Conservation (phyloP, 2,888 invertebrate genomes). For the Laothoe populi region DNA sequence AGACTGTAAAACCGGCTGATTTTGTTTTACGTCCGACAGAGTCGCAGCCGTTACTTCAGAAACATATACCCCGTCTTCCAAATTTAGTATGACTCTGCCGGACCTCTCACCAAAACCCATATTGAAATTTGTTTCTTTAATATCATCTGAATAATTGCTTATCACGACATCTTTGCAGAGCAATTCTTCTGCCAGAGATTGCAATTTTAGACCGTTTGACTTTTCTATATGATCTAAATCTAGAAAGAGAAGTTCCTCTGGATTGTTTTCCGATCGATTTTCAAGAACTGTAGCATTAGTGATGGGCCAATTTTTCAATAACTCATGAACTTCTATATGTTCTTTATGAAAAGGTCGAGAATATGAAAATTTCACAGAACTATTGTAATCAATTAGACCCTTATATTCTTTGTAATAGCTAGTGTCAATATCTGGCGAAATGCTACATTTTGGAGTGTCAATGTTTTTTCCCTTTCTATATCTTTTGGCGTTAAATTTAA, state of each 20-base stretch:
- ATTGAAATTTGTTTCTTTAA: conserved; percentile 72
- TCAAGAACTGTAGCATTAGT: conserved; percentile 24
- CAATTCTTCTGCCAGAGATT: conserved; percentile 70
- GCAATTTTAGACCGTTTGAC: conserved; percentile 50
- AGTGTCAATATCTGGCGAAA: conserved; percentile 46
- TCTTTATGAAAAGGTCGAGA: conserved; percentile 70
- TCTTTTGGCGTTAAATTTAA: conserved; percentile 50
- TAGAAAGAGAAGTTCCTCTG: conserved; percentile 50
- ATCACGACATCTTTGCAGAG: conserved; percentile 48
- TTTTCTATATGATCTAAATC: conserved; percentile 42
- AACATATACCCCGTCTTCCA: conserved; percentile 63
- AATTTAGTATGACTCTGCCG: conserved; percentile 83
- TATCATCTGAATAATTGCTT: conserved; percentile 46
- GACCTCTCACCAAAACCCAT: conserved; percentile 86
- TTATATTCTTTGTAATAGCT: conserved; percentile 65
- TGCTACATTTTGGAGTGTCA: conserved; percentile 61
- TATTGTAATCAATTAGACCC: conserved; percentile 63
- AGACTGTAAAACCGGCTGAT: conserved; percentile 79
- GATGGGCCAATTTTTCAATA: conserved; percentile 66
- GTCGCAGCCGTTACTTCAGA: conserved; percentile 83
- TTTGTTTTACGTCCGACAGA: conserved; percentile 85
- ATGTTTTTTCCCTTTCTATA: conserved; percentile 75
- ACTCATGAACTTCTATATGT: conserved; percentile 55
- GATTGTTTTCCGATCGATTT: conserved; percentile 33
- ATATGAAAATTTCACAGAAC: conserved; percentile 71